Evolutionary conservation across 2,797 vertebrate species (phyloP).

Genomic region (Rhyacichthys aspro): DNA sequence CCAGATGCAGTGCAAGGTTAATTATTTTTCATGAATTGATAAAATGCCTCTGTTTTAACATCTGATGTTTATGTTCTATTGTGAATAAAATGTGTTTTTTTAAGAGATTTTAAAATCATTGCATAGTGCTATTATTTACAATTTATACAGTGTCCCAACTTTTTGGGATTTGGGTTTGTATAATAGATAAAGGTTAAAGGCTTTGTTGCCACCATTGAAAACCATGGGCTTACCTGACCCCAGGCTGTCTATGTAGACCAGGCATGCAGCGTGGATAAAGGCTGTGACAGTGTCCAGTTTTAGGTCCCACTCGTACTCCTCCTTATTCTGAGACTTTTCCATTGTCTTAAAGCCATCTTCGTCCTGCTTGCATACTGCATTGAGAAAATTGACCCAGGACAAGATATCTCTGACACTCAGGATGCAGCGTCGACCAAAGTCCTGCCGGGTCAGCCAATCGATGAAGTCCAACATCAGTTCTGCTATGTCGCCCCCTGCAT

Average conservation of each 20-base stretch:
- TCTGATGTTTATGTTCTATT: too few species aligned
- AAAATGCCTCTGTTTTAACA: too few species aligned
- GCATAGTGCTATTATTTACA: too few species aligned
- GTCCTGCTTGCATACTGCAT: slow-evolving; percentile 80
- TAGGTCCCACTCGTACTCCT: slow-evolving; percentile 65
- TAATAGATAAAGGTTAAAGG: too few species aligned
- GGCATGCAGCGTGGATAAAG: slow-evolving; percentile 93
- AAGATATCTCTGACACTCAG: slow-evolving; percentile 92
- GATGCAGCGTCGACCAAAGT: slow-evolving; percentile 91
- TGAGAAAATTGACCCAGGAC: slow-evolving; percentile 95
- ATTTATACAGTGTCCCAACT: too few species aligned
- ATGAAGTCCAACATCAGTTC: slow-evolving; percentile 95
- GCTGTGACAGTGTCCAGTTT: slow-evolving; percentile 82
- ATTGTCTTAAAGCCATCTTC: slow-evolving; percentile 71
- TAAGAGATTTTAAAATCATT: too few species aligned
- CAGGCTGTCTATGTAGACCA: slow-evolving; percentile 93
- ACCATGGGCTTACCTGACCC: slow-evolving; percentile 87
- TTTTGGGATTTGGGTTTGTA: too few species aligned
- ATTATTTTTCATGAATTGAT: too few species aligned
- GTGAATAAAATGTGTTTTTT: too few species aligned
- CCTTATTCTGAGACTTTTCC: slow-evolving; percentile 67
- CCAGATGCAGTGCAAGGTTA: too few species aligned
- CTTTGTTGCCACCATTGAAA: not conserved
- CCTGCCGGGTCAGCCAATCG: slow-evolving; percentile 90
- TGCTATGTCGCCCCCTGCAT: slow-evolving; percentile 85